Percentiles rank a stretch among this genome's conserved stretches.
Conservation (phyloP, 2,888 invertebrate genomes). For the Orchestes rusci region DNA sequence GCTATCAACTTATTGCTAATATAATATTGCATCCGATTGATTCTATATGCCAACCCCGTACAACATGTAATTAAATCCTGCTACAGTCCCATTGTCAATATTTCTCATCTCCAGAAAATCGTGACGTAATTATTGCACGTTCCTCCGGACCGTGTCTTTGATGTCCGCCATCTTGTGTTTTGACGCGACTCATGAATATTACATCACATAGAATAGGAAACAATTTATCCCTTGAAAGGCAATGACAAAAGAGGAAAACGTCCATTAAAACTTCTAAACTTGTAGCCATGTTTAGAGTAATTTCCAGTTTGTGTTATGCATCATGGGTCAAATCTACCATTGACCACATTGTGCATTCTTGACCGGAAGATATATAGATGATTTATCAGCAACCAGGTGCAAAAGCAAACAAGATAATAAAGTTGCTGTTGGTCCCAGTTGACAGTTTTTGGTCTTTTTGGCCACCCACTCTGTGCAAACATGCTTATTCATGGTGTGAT, state of each 20-base stretch:
- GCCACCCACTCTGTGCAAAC: conserved; percentile 21
- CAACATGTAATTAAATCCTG: conserved; percentile 18
- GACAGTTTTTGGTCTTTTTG: conserved; percentile 11
- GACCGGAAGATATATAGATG: conserved; percentile 13
- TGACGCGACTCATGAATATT: conserved; percentile 44
- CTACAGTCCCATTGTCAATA: conserved; percentile 17
- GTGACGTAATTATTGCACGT: conserved; percentile 41
- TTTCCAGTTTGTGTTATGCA: too few relatives aligned
- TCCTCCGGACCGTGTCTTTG: conserved; percentile 40
- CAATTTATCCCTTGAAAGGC: neutral
- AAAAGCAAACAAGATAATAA: conserved; percentile 14
- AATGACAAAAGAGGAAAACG: too few relatives aligned
- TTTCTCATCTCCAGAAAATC: conserved; percentile 8
- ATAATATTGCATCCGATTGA: too few relatives aligned
- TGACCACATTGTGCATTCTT: too few relatives aligned
- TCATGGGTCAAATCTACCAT: too few relatives aligned
- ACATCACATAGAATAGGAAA: conserved; percentile 39
- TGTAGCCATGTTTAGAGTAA: too few relatives aligned
- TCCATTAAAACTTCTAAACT: too few relatives aligned
- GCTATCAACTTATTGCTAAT: too few relatives aligned
- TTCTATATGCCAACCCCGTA: too few relatives aligned
- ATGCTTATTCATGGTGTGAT: conserved; percentile 19
- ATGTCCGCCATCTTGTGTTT: conserved; percentile 43
- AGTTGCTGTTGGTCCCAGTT: conserved; percentile 9
- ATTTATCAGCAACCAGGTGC: conserved; percentile 16